phyloP scores from a whole-genome alignment of 2,888 invertebrate genomes.

The Lochmaea capreae region DNA sequence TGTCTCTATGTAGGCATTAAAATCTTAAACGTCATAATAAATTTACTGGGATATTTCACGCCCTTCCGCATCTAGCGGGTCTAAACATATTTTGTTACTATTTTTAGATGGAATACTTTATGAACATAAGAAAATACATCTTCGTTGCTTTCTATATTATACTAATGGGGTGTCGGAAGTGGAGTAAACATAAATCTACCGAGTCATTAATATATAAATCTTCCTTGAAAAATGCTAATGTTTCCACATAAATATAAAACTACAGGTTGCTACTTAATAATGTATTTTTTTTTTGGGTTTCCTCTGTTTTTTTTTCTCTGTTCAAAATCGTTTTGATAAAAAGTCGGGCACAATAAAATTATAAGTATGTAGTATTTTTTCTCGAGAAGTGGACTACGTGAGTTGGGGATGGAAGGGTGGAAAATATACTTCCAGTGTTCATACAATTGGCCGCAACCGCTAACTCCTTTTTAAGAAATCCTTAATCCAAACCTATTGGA shows the following conservation, averaged over 20 bases:
- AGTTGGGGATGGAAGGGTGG: too few species aligned
- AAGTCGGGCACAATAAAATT: neutral
- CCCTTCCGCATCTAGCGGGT: conserved; percentile 24
- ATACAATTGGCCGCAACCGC: too few species aligned
- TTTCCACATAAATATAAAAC: conserved; percentile 10
- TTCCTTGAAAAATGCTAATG: conserved; percentile 25
- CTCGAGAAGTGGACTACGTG: too few species aligned
- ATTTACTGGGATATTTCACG: conserved; percentile 23
- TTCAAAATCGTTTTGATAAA: neutral
- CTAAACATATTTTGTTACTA: conserved; percentile 31
- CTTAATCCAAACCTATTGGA: too few species aligned
- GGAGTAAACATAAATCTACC: conserved; percentile 26
- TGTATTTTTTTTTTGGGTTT: neutral
- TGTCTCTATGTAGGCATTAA: neutral
- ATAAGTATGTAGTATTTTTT: too few species aligned
- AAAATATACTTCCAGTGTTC: too few species aligned
- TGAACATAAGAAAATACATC: conserved; percentile 16
- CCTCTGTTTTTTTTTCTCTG: neutral
- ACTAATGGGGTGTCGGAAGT: conserved; percentile 36
- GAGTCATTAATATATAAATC: conserved; percentile 31
- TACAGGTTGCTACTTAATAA: conserved; percentile 6
- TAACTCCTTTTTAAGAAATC: too few species aligned
- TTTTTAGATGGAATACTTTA: conserved; percentile 22
- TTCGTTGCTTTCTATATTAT: conserved; percentile 28
- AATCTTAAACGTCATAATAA: conserved; percentile 3